Percentiles rank a stretch among this genome's conserved stretches.
Conservation (phyloP, 2,797 vertebrate genomes). For the Sphenodon punctatus region DNA sequence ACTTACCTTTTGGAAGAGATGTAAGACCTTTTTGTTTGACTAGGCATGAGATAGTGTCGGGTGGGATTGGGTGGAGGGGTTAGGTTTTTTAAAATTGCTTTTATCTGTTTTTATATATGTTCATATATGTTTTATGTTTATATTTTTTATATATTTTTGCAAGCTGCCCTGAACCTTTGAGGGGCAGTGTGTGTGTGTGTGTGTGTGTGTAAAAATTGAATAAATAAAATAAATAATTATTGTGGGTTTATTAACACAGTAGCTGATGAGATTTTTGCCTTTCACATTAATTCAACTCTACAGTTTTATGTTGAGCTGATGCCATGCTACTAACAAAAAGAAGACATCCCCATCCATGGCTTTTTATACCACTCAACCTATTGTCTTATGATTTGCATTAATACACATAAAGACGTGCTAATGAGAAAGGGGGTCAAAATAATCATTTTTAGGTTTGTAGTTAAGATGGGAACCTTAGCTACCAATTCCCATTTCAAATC, state of each 20-base stretch:
- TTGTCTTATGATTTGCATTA: not conserved
- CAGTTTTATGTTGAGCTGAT: not conserved
- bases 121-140: too few species aligned
- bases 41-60: too few species aligned
- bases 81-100: too few species aligned
- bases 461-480: not conserved
- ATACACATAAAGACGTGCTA: not conserved
- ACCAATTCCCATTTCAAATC: not conserved
- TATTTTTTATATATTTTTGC: too few species aligned
- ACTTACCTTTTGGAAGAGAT: too few species aligned
- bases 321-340: not conserved
- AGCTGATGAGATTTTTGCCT: not conserved
- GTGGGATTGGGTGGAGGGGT: too few species aligned
- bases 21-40: too few species aligned
- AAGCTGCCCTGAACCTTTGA: too few species aligned
- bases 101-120: too few species aligned
- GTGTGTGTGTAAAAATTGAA: too few species aligned
- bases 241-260: not conserved
- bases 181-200: too few species aligned
- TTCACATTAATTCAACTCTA: not conserved
- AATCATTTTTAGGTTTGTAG: not conserved
- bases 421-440: not conserved
- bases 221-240: too few species aligned
- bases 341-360: not conserved
- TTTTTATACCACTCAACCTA: not conserved